These are phyloP conservation scores for Numenius arquata DNA, from an alignment of 2,113 vertebrate species.

Conservation along the genomic window DNA sequence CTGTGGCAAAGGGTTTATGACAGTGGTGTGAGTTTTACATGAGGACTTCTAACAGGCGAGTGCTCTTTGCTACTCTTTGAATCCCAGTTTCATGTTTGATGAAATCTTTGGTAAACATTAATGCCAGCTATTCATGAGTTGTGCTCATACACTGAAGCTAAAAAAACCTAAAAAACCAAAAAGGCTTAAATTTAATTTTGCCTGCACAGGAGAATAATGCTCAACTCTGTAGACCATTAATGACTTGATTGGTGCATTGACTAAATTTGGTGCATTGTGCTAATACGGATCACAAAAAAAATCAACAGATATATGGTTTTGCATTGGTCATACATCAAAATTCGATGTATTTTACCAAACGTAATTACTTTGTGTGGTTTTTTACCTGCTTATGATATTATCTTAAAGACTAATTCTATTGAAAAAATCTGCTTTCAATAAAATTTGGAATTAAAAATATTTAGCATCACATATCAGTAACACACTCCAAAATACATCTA, in stretches of 20 bases:
- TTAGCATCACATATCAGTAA: not conserved
- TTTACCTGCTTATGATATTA: not conserved
- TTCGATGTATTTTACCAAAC: not conserved
- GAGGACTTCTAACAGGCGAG: not conserved
- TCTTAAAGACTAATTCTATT: not conserved
- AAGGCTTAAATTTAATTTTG: constrained; percentile 42
- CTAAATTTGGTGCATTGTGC: constrained; percentile 1
- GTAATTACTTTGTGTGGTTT: not conserved
- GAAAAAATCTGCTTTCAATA: not conserved
- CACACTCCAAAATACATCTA: not conserved
- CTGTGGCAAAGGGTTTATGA: constrained; percentile 3
- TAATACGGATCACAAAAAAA: constrained; percentile 26
- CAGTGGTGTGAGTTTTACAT: constrained; percentile 22
- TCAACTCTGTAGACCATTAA: not conserved
- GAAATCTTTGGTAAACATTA: constrained; percentile 13
- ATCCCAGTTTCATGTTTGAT: not conserved
- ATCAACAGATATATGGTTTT: not conserved
- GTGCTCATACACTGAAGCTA: constrained; percentile 13
- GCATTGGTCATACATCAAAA: not conserved
- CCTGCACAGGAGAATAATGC: not conserved
- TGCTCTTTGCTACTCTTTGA: not conserved
- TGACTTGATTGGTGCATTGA: constrained; percentile 17
- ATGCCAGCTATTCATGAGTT: constrained; percentile 18
- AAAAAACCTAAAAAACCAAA: constrained; percentile 1
- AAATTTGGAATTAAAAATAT: not conserved